A percentile compares a stretch with the other conserved stretches of the same genome.
These are phyloP conservation scores for Teleopsis dalmanni DNA, from an alignment of 1,140 invertebrate genomes.

Conservation along the genomic window DNA sequence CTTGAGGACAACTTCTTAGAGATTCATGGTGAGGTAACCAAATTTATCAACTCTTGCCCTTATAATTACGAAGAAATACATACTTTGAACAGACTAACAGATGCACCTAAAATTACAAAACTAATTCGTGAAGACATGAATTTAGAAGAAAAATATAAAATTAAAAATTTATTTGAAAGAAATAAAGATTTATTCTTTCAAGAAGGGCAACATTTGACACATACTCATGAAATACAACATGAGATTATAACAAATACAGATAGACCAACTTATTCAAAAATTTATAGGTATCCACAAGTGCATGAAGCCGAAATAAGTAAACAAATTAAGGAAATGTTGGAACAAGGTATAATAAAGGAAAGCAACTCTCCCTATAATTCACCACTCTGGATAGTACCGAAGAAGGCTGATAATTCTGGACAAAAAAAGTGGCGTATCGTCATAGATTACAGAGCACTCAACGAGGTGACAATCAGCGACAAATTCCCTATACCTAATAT, in stretches of 20 bases:
- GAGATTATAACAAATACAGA: conserved; percentile 21
- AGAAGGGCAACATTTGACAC: conserved; percentile 5
- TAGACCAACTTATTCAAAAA: conserved; percentile 21
- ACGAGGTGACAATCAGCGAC: conserved; percentile 40
- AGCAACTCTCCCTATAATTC: conserved; percentile 32
- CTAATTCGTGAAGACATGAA: background rate
- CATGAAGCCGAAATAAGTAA: conserved; percentile 39
- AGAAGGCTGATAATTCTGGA: conserved; percentile 38
- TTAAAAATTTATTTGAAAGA: too few species aligned
- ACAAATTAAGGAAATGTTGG: conserved; percentile 39
- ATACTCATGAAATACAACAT: conserved; percentile 15
- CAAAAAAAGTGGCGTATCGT: conserved; percentile 41
- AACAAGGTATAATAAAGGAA: conserved; percentile 39
- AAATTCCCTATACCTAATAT: conserved; percentile 48
- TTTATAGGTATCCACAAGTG: conserved; percentile 34
- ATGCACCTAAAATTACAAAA: background rate
- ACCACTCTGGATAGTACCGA: conserved; percentile 41
- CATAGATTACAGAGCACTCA: conserved; percentile 41
- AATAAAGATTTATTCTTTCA: conserved; percentile 3
- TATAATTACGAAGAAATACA: conserved; percentile 3
- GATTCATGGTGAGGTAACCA: background rate
- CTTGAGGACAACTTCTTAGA: background rate
- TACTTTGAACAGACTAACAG: background rate
- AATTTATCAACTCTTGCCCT: conserved; percentile 1
- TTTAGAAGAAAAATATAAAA: background rate